Conservation (phyloP, 2,888 invertebrate genomes). For the Erebia epiphron region DNA sequence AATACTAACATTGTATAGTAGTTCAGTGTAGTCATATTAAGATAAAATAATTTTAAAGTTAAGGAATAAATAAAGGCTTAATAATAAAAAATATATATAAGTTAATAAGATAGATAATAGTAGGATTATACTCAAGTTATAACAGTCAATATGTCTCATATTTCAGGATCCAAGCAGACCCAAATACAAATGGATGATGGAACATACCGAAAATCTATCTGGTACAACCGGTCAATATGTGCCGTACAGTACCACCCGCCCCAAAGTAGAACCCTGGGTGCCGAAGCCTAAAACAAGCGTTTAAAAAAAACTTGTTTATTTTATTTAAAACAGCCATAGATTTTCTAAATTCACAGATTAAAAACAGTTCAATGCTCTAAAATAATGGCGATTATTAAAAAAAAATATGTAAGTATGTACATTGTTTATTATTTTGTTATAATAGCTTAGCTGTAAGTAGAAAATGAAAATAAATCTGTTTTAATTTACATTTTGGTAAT, state of each 20-base stretch:
- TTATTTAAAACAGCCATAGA: neutral
- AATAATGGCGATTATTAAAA: neutral
- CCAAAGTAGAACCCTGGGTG: constrained; percentile 95
- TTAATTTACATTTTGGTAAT: constrained; percentile 18
- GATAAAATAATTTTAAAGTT: no score
- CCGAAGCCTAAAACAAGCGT: constrained; percentile 61
- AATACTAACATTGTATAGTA: no score
- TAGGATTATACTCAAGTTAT: neutral
- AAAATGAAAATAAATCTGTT: constrained; percentile 58
- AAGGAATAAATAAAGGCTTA: no score
- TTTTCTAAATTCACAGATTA: neutral
- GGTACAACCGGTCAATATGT: constrained; percentile 92
- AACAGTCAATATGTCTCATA: neutral
- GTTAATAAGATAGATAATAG: no score
- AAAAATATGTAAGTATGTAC: neutral
- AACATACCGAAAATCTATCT: constrained; percentile 92
- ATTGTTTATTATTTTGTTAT: constrained; percentile 23
- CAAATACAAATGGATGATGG: constrained; percentile 93
- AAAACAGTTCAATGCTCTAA: neutral
- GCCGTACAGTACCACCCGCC: constrained; percentile 94
- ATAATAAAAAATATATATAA: no score
- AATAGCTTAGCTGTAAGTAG: constrained; percentile 64
- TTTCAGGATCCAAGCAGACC: constrained; percentile 87
- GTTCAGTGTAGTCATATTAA: no score
- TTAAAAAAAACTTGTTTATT: constrained; percentile 36